Evolutionary conservation across 2,113 vertebrate species (phyloP).

Genomic region (Lepisosteus osseus): DNA sequence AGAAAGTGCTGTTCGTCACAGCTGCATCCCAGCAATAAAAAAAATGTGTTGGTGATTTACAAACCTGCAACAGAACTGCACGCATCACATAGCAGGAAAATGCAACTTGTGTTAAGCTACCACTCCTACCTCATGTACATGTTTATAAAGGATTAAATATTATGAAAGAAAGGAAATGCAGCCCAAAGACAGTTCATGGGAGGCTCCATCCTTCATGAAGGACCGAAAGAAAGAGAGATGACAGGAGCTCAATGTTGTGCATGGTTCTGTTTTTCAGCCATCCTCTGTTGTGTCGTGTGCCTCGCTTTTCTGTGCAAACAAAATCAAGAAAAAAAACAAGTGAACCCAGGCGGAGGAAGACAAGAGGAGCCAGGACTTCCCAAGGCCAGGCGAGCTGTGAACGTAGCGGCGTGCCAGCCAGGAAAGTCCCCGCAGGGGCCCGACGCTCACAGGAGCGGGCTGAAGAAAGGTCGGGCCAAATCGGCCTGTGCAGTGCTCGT

Average conservation of each 20-base stretch:
- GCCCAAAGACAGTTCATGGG: too few relatives aligned
- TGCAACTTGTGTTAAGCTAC: too few relatives aligned
- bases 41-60: too few relatives aligned
- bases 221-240: too few relatives aligned
- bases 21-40: too few relatives aligned
- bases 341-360: constrained; percentile 19
- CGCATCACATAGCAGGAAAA: too few relatives aligned
- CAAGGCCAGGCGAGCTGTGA: not conserved
- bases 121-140: too few relatives aligned
- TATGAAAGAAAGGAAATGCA: too few relatives aligned
- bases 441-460: not conserved
- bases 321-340: constrained; percentile 45
- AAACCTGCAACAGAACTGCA: too few relatives aligned
- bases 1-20: too few relatives aligned
- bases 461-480: constrained; percentile 37
- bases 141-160: too few relatives aligned
- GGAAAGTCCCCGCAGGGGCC: constrained; percentile 13
- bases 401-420: not conserved
- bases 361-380: accelerated
- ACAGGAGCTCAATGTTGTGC: not conserved
- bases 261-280: constrained; percentile 38
- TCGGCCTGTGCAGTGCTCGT: constrained; percentile 59
- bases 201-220: too few relatives aligned
- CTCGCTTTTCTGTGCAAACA: constrained; percentile 32
- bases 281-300: constrained; percentile 46